A percentile compares a stretch with the other conserved stretches of the same genome.
Evolutionary conservation across 2,888 invertebrate species (phyloP).

Genomic region (Pyralis farinalis): DNA sequence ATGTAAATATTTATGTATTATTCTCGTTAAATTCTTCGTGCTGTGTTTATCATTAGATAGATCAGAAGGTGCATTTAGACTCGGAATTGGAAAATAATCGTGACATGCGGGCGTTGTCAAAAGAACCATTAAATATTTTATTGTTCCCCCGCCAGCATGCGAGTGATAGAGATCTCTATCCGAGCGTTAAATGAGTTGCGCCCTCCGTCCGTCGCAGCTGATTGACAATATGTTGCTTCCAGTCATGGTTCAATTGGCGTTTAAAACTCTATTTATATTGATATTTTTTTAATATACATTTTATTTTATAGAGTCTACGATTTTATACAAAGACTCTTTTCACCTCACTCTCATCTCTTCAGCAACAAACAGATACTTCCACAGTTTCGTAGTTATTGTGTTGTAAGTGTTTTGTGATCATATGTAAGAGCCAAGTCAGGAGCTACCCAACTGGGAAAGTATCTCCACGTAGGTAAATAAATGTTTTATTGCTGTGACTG

Average conservation of each 20-base stretch:
- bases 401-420: no score
- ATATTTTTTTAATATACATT: neutral
- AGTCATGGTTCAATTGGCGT: neutral
- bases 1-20: no score
- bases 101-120: slow-evolving; percentile 57
- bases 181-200: slow-evolving; percentile 35
- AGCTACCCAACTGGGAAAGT: no score
- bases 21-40: no score
- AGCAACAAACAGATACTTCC: no score
- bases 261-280: neutral
- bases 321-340: slow-evolving; percentile 4
- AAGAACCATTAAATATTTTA: slow-evolving; percentile 41
- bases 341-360: no score
- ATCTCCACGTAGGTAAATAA: no score
- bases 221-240: neutral
- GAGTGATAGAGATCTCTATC: slow-evolving; percentile 50
- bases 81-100: slow-evolving; percentile 31
- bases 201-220: slow-evolving; percentile 20
- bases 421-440: no score
- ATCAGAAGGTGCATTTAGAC: slow-evolving; percentile 31
- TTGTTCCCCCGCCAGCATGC: slow-evolving; percentile 50
- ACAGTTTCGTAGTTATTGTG: no score
- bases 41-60: neutral
- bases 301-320: no score
- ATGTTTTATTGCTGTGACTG: no score